phyloP scores from a whole-genome alignment of 2,888 invertebrate genomes.

The Phyllotreta striolata region DNA sequence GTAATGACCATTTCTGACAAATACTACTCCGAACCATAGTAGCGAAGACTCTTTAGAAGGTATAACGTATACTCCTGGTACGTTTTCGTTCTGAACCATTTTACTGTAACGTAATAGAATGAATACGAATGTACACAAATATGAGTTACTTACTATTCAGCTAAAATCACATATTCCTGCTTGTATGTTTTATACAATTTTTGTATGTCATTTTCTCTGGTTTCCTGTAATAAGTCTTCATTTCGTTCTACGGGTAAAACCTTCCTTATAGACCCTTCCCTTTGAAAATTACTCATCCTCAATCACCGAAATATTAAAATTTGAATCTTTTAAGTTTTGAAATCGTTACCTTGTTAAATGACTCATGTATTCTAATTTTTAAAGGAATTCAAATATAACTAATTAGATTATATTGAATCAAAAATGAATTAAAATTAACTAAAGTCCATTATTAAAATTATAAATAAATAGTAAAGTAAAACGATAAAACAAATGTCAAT shows the following conservation, averaged over 20 bases:
- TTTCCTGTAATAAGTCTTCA: constrained; percentile 66
- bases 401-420: no score
- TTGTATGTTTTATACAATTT: constrained; percentile 79
- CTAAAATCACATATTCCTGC: constrained; percentile 89
- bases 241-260: constrained; percentile 65
- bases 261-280: constrained; percentile 67
- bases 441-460: no score
- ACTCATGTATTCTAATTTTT: no score
- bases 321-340: no score
- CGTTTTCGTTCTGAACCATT: constrained; percentile 83
- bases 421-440: no score
- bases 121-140: background rate
- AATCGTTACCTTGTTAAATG: no score
- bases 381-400: no score
- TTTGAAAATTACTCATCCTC: constrained; percentile 55
- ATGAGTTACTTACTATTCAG: constrained; percentile 81
- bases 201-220: constrained; percentile 65
- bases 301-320: no score
- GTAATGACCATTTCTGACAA: constrained; percentile 87
- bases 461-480: no score
- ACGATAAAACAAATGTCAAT: no score
- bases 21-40: constrained; percentile 94
- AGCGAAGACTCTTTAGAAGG: constrained; percentile 85
- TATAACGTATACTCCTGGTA: constrained; percentile 91
- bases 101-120: constrained; percentile 68